Evolutionary conservation across 2,888 invertebrate genomes (phyloP).

Genomic region (Microctonus aethiopoides): DNA sequence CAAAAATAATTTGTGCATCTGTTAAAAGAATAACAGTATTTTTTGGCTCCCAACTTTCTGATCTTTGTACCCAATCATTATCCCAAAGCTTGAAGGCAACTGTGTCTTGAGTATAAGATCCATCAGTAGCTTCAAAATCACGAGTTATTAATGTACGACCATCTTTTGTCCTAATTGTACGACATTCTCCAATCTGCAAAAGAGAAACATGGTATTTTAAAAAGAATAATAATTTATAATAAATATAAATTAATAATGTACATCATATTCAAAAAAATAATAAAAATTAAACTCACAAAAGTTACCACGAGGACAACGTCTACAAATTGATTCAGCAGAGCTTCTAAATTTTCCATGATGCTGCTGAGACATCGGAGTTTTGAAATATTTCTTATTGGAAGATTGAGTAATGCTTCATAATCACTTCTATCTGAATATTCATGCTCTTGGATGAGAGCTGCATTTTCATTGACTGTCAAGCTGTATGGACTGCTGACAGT

Average conservation of each 20-base stretch:
- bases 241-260: not conserved
- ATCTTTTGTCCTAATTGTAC: constrained; percentile 73
- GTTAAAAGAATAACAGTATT: constrained; percentile 79
- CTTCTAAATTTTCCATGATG: constrained; percentile 67
- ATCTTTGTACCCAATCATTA: constrained; percentile 75
- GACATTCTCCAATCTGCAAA: constrained; percentile 70
- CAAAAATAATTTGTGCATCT: constrained; percentile 73
- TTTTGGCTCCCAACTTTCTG: constrained; percentile 76
- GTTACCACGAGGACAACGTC: constrained; percentile 79
- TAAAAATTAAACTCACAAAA: constrained; percentile 58
- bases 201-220: constrained; percentile 14
- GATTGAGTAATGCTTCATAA: constrained; percentile 71
- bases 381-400: constrained; percentile 74
- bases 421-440: constrained; percentile 68
- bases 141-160: constrained; percentile 73
- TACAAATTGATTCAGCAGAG: constrained; percentile 68
- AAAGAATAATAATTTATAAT: constrained; percentile 4
- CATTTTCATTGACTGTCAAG: constrained; percentile 75
- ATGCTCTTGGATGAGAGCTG: constrained; percentile 73
- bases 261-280: constrained; percentile 1
- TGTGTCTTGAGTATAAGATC: constrained; percentile 72
- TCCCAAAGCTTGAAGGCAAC: constrained; percentile 77
- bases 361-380: constrained; percentile 72
- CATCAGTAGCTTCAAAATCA: constrained; percentile 73
- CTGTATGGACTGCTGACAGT: constrained; percentile 75